Percentiles rank a stretch among this genome's conserved stretches.
Evolutionary conservation across 2,797 vertebrate species (phyloP).

Genomic region (Orestias chungarensis): DNA sequence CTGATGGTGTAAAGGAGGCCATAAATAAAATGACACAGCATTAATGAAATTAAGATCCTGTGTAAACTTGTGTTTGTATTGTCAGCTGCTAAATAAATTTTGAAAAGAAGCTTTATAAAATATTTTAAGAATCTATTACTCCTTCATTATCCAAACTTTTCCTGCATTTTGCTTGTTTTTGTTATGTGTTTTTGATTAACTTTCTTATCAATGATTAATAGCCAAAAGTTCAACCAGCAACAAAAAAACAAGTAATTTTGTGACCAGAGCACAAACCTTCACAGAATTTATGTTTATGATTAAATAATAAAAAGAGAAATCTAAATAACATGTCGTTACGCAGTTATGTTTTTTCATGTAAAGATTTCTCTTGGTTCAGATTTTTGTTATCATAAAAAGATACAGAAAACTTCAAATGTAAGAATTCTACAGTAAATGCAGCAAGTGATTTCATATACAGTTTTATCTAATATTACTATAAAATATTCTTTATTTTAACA

Average conservation of each 20-base stretch:
- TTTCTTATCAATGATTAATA: background rate
- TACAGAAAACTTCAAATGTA: no score
- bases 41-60: background rate
- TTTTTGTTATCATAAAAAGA: no score
- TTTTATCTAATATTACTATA: background rate
- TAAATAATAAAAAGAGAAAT: no score
- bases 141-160: background rate
- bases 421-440: no score
- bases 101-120: background rate
- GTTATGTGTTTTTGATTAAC: background rate
- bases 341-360: no score
- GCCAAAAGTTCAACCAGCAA: background rate
- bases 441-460: no score
- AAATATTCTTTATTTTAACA: background rate
- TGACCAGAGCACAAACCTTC: background rate
- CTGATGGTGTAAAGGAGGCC: no score
- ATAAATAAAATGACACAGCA: no score
- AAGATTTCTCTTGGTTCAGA: no score
- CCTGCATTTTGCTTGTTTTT: background rate
- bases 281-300: background rate
- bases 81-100: background rate
- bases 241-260: background rate
- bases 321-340: no score
- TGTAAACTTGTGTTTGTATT: background rate
- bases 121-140: background rate